Percentiles rank a stretch among this genome's conserved stretches.
These are phyloP conservation scores for Sesia apiformis DNA, from an alignment of 2,888 invertebrate species.

Conservation along the genomic window DNA sequence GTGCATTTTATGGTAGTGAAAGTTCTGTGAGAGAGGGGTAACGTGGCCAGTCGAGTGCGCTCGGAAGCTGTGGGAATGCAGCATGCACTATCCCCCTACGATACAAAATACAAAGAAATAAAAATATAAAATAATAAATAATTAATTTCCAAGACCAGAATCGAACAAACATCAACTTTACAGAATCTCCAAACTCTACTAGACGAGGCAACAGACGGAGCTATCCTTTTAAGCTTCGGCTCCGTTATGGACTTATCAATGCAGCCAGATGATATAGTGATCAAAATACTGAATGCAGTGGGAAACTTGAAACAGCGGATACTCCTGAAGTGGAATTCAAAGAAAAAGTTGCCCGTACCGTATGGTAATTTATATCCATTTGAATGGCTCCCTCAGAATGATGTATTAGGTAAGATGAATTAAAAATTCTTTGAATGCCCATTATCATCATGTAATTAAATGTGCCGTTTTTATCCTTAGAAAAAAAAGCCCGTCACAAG, in stretches of 20 bases:
- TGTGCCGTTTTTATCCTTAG: too few relatives aligned
- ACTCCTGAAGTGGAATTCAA: slow-evolving; percentile 61
- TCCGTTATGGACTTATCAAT: slow-evolving; percentile 51
- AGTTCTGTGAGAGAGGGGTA: too few relatives aligned
- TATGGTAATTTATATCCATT: slow-evolving; percentile 52
- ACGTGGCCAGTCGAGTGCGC: too few relatives aligned
- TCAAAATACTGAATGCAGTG: slow-evolving; percentile 48
- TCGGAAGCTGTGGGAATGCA: too few relatives aligned
- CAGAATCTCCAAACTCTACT: slow-evolving; percentile 3
- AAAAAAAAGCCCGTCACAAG: too few relatives aligned
- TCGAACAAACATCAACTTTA: not conserved
- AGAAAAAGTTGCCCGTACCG: slow-evolving; percentile 41
- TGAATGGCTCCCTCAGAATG: slow-evolving; percentile 76
- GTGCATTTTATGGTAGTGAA: too few relatives aligned
- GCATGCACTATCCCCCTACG: too few relatives aligned
- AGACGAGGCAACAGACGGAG: slow-evolving; percentile 25
- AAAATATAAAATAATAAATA: too few relatives aligned
- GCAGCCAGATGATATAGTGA: slow-evolving; percentile 40
- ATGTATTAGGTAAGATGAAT: slow-evolving; percentile 37
- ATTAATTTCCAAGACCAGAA: not conserved
- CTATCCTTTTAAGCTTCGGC: slow-evolving; percentile 62
- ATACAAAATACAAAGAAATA: too few relatives aligned
- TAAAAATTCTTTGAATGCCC: too few relatives aligned
- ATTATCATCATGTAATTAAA: too few relatives aligned
- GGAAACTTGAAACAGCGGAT: slow-evolving; percentile 44